Evolutionary conservation across 2,113 vertebrate species (phyloP).

Genomic region (Aspiorhynchus laticeps): DNA sequence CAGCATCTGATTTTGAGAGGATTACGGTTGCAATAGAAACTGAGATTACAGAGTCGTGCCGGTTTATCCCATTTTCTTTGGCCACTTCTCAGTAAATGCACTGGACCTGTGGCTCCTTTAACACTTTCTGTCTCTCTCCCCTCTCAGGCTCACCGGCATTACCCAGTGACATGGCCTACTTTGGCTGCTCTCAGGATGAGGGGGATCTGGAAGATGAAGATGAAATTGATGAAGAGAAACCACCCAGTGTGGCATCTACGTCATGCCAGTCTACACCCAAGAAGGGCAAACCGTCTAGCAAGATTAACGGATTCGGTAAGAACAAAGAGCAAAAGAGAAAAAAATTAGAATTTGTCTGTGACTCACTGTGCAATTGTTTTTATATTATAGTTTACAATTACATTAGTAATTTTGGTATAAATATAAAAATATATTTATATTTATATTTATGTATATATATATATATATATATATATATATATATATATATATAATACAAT

Average conservation of each 20-base stretch:
- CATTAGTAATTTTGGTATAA: neutral
- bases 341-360: neutral
- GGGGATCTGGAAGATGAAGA: slow-evolving; percentile 90
- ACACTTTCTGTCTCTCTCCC: slow-evolving; percentile 14
- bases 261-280: slow-evolving; percentile 96
- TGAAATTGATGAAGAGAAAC: slow-evolving; percentile 83
- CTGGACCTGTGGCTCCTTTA: neutral
- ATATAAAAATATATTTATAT: no score
- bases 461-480: no score
- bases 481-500: no score
- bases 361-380: neutral
- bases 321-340: neutral
- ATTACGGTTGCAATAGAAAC: slow-evolving; percentile 14
- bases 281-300: slow-evolving; percentile 91
- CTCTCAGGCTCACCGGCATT: slow-evolving; percentile 89
- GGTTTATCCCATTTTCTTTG: slow-evolving; percentile 25
- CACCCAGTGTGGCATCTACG: slow-evolving; percentile 83
- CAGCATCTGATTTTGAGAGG: slow-evolving; percentile 17
- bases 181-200: slow-evolving; percentile 97
- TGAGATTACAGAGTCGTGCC: neutral
- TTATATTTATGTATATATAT: no score
- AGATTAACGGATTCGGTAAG: slow-evolving; percentile 49
- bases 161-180: slow-evolving; percentile 96
- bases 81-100: neutral
- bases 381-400: neutral